Conservation (phyloP, 2,113 vertebrate genomes). For the Lagopus muta region DNA sequence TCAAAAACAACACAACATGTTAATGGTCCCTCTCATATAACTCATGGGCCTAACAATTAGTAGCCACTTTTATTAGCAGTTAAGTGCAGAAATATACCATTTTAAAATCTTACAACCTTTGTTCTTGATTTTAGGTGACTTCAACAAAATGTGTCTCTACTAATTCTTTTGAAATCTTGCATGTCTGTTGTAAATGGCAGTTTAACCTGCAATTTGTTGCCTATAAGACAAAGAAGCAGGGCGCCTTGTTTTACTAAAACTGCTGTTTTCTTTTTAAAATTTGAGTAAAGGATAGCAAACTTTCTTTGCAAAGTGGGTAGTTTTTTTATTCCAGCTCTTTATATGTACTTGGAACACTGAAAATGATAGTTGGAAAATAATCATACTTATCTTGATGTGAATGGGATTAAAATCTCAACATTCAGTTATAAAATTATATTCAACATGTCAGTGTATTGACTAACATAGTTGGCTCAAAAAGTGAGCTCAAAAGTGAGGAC, state of each 20-base stretch:
- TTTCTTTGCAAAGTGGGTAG: background rate
- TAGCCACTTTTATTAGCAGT: conserved; percentile 67
- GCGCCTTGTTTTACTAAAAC: background rate
- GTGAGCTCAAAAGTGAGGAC: background rate
- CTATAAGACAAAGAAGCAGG: background rate
- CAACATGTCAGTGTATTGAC: background rate
- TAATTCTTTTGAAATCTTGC: conserved; percentile 34
- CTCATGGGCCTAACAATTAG: conserved; percentile 65
- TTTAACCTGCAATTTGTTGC: background rate
- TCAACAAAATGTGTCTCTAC: conserved; percentile 11
- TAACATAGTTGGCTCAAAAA: background rate
- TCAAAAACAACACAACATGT: conserved; percentile 67
- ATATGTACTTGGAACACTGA: background rate
- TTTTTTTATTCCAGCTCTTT: background rate
- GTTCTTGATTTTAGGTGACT: conserved; percentile 50
- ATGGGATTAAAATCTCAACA: background rate
- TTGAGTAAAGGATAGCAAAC: conserved; percentile 10
- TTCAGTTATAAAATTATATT: background rate
- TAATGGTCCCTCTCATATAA: conserved; percentile 68
- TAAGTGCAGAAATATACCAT: conserved; percentile 62
- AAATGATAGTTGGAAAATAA: background rate
- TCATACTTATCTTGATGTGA: background rate
- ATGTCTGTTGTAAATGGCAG: background rate
- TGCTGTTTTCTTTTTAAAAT: background rate
- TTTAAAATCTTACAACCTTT: conserved; percentile 59